Evolutionary conservation across 2,888 invertebrate species (phyloP).

Genomic region (Clusia tigrina): DNA sequence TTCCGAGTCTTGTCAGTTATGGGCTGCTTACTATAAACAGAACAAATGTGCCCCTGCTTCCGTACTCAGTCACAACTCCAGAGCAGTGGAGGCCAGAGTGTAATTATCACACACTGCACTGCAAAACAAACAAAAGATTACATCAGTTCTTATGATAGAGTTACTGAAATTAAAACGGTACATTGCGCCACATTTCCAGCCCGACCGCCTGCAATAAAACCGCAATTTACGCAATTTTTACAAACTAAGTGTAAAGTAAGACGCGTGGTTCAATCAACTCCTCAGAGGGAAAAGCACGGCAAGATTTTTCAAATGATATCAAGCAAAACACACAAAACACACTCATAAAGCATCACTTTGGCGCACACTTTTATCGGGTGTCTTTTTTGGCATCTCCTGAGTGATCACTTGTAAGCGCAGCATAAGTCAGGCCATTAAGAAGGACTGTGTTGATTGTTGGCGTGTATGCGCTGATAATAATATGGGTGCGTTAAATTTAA

Average conservation of each 20-base stretch:
- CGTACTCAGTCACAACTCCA: neutral
- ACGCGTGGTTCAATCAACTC: conserved; percentile 33
- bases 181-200: conserved; percentile 16
- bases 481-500: conserved; percentile 45
- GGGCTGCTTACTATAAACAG: too few species aligned
- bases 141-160: conserved; percentile 48
- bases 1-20: too few species aligned
- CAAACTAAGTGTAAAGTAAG: conserved; percentile 25
- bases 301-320: conserved; percentile 40
- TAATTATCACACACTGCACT: conserved; percentile 11
- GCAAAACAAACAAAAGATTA: conserved; percentile 40
- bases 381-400: conserved; percentile 31
- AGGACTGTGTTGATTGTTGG: conserved; percentile 14
- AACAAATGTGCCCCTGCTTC: neutral
- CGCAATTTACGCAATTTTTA: conserved; percentile 4
- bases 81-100: neutral
- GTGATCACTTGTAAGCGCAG: conserved; percentile 19
- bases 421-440: neutral
- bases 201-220: conserved; percentile 9
- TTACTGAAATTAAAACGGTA: conserved; percentile 44
- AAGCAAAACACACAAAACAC: conserved; percentile 28
- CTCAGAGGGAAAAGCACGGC: conserved; percentile 4
- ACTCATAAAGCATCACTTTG: conserved; percentile 39
- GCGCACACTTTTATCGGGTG: conserved; percentile 38
- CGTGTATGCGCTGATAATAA: conserved; percentile 40